Evolutionary conservation across 2,888 invertebrate genomes (phyloP).

Genomic region (Dynastes grantii): DNA sequence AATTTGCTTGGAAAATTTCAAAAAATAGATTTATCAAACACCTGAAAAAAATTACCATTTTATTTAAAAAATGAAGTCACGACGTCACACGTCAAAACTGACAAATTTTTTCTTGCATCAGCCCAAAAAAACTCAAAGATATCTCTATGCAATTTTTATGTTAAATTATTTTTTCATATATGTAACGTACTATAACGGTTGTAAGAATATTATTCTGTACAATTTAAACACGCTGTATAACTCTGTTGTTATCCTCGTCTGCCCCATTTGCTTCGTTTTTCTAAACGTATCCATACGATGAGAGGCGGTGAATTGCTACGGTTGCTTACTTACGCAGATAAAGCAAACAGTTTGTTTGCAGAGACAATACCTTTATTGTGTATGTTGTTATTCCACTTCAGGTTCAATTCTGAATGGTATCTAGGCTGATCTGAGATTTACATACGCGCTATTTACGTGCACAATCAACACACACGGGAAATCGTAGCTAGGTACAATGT

Average conservation of each 20-base stretch:
- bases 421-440: conserved; percentile 33
- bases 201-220: no score
- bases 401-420: conserved; percentile 38
- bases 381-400: conserved; percentile 29
- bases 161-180: no score
- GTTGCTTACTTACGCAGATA: conserved; percentile 18
- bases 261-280: background rate
- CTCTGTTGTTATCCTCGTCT: background rate
- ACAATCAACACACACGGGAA: conserved; percentile 5
- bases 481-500: background rate
- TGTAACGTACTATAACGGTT: no score
- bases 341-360: conserved; percentile 33
- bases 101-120: no score
- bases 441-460: conserved; percentile 19
- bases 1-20: no score
- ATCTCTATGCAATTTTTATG: no score
- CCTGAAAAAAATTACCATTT: no score
- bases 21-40: no score
- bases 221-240: no score
- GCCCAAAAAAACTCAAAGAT: no score
- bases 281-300: background rate
- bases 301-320: background rate
- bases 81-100: no score
- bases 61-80: no score
- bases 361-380: conserved; percentile 21